Base-by-base conservation (phyloP, 1,140 invertebrate species). In the Drusus annulatus region DNA sequence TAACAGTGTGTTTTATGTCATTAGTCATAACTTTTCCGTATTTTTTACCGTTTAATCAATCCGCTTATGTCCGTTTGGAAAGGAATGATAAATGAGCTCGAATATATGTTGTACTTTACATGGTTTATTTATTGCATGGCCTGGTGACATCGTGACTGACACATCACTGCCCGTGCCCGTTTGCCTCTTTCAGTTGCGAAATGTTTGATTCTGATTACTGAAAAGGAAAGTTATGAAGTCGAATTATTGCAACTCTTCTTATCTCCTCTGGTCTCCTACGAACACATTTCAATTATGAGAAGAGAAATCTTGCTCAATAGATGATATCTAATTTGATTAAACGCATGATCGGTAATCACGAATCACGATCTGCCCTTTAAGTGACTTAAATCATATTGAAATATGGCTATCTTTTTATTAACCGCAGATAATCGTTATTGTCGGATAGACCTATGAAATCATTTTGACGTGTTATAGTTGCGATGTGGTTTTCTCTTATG, bases 281-380 rank as follows among this genome's bases (percentile, higher is more conserved):
- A 60, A 60, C 56, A 60, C 56, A 60, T 60, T 60, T 60, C 56
- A 23, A 60, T n/a, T 21, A 60, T 21, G 56, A 60, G n/a, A 19
- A 21, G 17, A 23, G 56, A 60, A 17, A 23, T 60, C 17, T 23
- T 60, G 17, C 19, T 2, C 56, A 21, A 60, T 60, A 23, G 23
- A 23, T 10, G n/a, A 19, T 19, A 23, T 19, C 15, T 8, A 17
- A 23, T 60, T 60, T 23, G 23, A 21, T n/a, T 60, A 45, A 45
- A 60, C 56, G 56, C 56, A 60, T 60, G 56, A 19, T 60, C 17
- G 56, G 17, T 23, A 60, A 21, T 45, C 36, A 45, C 7, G 36
- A 45, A 45, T 60, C 56, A 60, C 56, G 56, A 60, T 60, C 13
- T 60, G 56, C 56, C 17, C 56, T 60, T 60, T 60, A 15, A 56